phyloP scores from a whole-genome alignment of 2,888 invertebrate genomes.

The Eilema caniola region DNA sequence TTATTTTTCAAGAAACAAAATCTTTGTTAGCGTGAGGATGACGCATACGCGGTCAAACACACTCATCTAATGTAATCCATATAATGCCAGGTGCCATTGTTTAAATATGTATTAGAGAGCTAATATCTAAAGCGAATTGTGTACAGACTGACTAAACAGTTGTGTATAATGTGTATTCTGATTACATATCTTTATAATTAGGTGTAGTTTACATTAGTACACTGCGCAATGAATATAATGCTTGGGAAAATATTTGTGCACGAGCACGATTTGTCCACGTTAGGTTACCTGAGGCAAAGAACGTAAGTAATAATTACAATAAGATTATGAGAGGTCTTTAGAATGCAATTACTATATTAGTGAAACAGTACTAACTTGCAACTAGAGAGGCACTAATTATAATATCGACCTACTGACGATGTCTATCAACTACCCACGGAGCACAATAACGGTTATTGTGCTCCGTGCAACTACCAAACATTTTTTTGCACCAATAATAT shows the following conservation, averaged over 20 bases:
- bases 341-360: no score
- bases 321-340: no score
- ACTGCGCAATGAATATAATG: background rate
- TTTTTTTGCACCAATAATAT: background rate
- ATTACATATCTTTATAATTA: background rate
- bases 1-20: slow-evolving; percentile 64
- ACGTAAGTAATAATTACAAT: background rate
- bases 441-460: no score
- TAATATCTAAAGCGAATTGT: slow-evolving; percentile 35
- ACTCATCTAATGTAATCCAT: slow-evolving; percentile 40
- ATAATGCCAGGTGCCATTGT: slow-evolving; percentile 44
- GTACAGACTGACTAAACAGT: slow-evolving; percentile 12
- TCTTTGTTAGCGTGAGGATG: slow-evolving; percentile 63
- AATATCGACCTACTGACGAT: background rate
- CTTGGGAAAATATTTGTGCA: background rate
- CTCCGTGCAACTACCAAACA: no score
- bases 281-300: background rate
- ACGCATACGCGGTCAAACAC: slow-evolving; percentile 55
- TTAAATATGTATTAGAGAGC: slow-evolving; percentile 34
- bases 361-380: background rate
- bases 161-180: slow-evolving; percentile 16
- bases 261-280: background rate
- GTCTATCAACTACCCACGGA: background rate
- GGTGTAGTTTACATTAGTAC: background rate
- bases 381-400: background rate